phyloP scores from a whole-genome alignment of 2,113 vertebrate species.

The Vombatus ursinus region DNA sequence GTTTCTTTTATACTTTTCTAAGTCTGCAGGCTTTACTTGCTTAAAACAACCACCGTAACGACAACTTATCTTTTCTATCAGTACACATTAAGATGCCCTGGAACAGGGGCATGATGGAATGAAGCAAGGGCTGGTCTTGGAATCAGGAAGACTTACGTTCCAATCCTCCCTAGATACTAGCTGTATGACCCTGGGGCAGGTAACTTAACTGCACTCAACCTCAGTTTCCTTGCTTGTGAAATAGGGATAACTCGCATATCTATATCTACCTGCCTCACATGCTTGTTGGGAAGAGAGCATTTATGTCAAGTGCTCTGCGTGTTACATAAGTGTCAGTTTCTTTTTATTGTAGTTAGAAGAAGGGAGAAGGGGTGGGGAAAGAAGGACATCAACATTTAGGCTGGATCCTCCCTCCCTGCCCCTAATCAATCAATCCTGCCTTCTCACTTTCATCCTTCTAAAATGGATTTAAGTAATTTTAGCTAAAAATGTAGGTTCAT shows the following conservation, averaged over 20 bases:
- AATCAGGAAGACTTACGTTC: neutral
- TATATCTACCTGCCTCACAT: neutral
- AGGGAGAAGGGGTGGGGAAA: neutral
- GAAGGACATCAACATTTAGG: neutral
- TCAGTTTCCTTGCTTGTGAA: neutral
- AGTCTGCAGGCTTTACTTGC: slow-evolving; percentile 68
- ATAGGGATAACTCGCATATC: neutral
- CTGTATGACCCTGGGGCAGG: neutral
- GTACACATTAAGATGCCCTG: slow-evolving; percentile 57
- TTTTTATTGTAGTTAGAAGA: neutral
- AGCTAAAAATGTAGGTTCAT: neutral
- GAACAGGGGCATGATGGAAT: neutral
- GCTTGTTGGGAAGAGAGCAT: neutral
- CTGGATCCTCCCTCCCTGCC: neutral
- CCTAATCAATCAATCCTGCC: neutral
- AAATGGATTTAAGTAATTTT: neutral
- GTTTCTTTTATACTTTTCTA: slow-evolving; percentile 50
- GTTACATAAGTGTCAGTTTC: neutral
- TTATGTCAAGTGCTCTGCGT: neutral
- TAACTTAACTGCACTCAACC: neutral
- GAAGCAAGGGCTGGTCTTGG: neutral
- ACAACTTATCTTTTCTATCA: slow-evolving; percentile 52
- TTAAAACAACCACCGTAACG: slow-evolving; percentile 55
- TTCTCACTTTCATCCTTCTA: neutral
- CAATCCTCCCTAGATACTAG: neutral